These are phyloP conservation scores for Eulemur mongoz DNA, from an alignment of 2,797 vertebrate genomes.

Conservation along the genomic window DNA sequence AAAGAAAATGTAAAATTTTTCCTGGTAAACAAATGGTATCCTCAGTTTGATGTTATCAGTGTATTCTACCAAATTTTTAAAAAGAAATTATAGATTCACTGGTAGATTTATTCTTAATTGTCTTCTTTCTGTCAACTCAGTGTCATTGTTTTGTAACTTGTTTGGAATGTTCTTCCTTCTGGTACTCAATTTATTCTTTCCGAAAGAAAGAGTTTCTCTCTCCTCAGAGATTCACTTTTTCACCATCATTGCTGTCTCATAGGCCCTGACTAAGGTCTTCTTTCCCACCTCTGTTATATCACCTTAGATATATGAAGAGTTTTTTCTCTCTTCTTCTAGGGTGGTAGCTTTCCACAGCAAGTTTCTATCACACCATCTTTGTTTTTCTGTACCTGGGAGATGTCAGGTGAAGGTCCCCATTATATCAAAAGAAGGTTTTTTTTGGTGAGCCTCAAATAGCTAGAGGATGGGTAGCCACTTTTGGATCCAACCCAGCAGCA, in stretches of 20 bases:
- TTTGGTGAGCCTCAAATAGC: not conserved
- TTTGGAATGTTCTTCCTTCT: not conserved
- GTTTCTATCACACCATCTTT: not conserved
- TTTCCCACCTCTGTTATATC: not conserved
- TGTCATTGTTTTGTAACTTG: not conserved
- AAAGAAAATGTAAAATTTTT: not conserved
- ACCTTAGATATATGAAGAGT: not conserved
- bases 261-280: not conserved
- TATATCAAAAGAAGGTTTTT: not conserved
- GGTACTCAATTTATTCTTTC: conserved; percentile 29
- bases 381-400: not conserved
- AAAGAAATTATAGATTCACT: not conserved
- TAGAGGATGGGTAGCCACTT: not conserved
- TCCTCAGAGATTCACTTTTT: not conserved
- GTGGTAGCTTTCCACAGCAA: not conserved
- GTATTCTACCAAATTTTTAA: not conserved
- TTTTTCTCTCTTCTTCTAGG: not conserved
- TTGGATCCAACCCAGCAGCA: not conserved
- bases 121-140: not conserved
- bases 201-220: not conserved
- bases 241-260: not conserved
- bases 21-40: not conserved
- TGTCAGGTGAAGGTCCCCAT: not conserved
- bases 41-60: not conserved
- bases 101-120: not conserved